A percentile compares a stretch with the other conserved stretches of the same genome.
phyloP scores from a whole-genome alignment of 1,140 invertebrate species.

The Achatina immaculata region DNA sequence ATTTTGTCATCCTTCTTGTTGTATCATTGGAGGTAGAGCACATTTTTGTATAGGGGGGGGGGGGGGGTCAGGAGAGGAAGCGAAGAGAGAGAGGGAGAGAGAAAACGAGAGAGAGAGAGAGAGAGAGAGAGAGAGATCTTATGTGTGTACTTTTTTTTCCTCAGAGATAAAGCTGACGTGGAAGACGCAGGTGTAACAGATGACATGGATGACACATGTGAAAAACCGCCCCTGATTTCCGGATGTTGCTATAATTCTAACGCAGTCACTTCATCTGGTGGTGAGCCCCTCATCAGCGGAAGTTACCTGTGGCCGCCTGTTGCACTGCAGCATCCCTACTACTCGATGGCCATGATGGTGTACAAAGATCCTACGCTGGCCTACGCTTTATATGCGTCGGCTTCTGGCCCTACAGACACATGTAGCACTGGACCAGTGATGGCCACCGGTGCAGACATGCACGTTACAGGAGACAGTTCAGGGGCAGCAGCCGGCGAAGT shows the following conservation, averaged over 20 bases:
- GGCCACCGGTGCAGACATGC: neutral
- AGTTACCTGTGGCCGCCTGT: constrained; percentile 23
- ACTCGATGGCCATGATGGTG: constrained; percentile 32
- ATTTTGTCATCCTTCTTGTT: too few relatives aligned
- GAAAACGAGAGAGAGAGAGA: constrained; percentile 23
- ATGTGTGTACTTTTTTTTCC: neutral
- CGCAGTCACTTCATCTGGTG: neutral
- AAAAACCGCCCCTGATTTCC: neutral
- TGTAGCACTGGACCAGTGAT: neutral
- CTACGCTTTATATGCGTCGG: neutral
- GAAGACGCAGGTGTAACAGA: neutral
- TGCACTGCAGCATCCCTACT: neutral
- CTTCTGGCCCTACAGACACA: neutral
- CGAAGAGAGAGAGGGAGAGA: constrained; percentile 20
- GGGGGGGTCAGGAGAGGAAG: neutral
- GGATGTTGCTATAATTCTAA: constrained; percentile 1
- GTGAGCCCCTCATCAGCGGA: neutral
- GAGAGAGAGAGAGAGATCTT: neutral
- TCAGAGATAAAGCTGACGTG: neutral
- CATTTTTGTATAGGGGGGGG: neutral
- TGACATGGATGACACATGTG: neutral
- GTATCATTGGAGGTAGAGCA: too few relatives aligned
- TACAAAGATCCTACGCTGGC: constrained; percentile 16
- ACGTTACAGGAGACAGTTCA: neutral
- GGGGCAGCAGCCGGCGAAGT: neutral